Percentiles rank a stretch among this genome's conserved stretches.
These are phyloP conservation scores for Pachycephus smyrnensis DNA, from an alignment of 2,888 invertebrate species.

Conservation along the genomic window DNA sequence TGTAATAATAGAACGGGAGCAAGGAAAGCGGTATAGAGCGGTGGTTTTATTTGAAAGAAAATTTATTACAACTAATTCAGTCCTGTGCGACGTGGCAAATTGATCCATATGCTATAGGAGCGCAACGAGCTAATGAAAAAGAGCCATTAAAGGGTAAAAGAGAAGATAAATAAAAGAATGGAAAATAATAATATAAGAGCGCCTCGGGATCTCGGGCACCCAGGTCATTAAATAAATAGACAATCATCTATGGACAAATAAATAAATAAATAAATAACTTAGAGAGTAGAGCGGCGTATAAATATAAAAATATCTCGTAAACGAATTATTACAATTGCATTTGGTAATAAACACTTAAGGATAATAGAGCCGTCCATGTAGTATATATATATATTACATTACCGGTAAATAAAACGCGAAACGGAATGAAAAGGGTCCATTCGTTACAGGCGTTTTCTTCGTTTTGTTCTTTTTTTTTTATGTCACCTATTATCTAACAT, in stretches of 20 bases:
- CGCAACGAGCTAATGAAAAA: background rate
- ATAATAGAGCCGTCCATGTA: background rate
- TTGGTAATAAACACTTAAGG: background rate
- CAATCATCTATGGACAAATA: background rate
- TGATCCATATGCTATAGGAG: background rate
- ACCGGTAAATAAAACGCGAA: constrained; percentile 11
- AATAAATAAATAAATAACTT: constrained; percentile 5
- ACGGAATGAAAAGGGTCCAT: background rate
- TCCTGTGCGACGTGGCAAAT: constrained; percentile 1
- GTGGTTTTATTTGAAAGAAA: constrained; percentile 25
- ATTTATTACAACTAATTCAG: constrained; percentile 27
- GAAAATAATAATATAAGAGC: background rate
- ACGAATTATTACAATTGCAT: background rate
- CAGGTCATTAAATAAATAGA: background rate
- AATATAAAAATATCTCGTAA: background rate
- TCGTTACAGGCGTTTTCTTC: constrained; percentile 7
- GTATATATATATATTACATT: constrained; percentile 2
- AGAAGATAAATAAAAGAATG: background rate
- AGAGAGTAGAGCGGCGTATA: background rate
- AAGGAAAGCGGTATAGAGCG: background rate
- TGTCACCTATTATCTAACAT: constrained; percentile 39
- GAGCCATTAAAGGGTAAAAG: no score
- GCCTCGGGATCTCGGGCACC: background rate
- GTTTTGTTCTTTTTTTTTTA: constrained; percentile 14
- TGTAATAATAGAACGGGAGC: constrained; percentile 2